Conservation (phyloP, 2,797 vertebrate species). For the Hephaestus fuliginosus region DNA sequence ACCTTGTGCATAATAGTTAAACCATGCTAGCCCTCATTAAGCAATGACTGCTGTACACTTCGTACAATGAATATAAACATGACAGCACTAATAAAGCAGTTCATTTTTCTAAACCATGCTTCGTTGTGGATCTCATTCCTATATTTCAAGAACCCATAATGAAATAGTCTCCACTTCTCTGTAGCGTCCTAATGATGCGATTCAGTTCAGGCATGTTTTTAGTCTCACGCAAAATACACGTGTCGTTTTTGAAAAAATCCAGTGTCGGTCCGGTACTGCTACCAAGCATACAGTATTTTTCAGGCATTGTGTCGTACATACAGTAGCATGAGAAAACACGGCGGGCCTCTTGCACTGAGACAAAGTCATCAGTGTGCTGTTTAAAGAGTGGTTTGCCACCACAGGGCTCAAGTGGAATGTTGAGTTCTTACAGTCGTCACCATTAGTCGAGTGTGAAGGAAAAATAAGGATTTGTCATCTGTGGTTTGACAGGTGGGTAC, state of each 20-base stretch:
- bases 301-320: slow-evolving; percentile 35
- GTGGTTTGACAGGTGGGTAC: not conserved
- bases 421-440: slow-evolving; percentile 62
- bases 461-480: slow-evolving; percentile 5
- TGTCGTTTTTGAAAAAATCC: slow-evolving; percentile 40
- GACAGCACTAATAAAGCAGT: slow-evolving; percentile 74
- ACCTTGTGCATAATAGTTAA: slow-evolving; percentile 83
- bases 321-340: slow-evolving; percentile 13
- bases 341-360: slow-evolving; percentile 13
- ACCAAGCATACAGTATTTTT: slow-evolving; percentile 1
- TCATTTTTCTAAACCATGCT: slow-evolving; percentile 74
- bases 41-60: slow-evolving; percentile 75
- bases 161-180: slow-evolving; percentile 29
- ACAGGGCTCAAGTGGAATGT: slow-evolving; percentile 65
- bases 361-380: slow-evolving; percentile 22
- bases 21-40: slow-evolving; percentile 82
- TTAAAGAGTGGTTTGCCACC: slow-evolving; percentile 34
- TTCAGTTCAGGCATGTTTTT: slow-evolving; percentile 30
- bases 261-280: slow-evolving; percentile 20
- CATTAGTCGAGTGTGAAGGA: slow-evolving; percentile 17
- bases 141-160: slow-evolving; percentile 41
- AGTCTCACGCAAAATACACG: slow-evolving; percentile 30
- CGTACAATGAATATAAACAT: slow-evolving; percentile 75
- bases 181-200: slow-evolving; percentile 12
- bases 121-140: slow-evolving; percentile 49